Evolutionary conservation across 2,113 vertebrate genomes (phyloP), one percentile per base, ranked within the genome.

Genomic region (Nycticorax nycticorax): DNA sequence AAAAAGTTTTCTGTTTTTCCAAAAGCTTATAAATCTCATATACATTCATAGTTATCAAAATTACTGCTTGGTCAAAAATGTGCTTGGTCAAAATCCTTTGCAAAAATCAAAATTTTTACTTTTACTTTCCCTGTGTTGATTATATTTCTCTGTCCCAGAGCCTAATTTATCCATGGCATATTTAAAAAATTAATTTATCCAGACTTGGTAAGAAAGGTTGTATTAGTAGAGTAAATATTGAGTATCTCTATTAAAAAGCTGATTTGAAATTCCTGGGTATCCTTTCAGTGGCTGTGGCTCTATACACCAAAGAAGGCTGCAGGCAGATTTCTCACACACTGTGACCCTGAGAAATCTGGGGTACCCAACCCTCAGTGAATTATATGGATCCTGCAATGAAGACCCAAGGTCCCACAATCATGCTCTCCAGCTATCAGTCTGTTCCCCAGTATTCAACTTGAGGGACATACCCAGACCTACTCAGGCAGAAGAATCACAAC

Each of bases 121-220:
- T 64, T 55, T 62, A 28, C 9, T 72, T 81, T 74, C 16, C 69
- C 22, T 32, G 3, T 50, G 6, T 20, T 85, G 3, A 18, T 52
- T 32, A 39, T 20, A 57, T 60, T 63, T 82, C 2, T 56, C 33
- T 52, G 6, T 67, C 10, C 6, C 6, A 59, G 3, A n/a, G 14
- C 7, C 33, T 88, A 76, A 52, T 18, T 6, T 43, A 82, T 23
- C 30, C 4, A 27, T 63, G 9, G 4, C 4, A 57, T 27, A 28
- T 39, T n/a, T 10, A 27, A 52, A 45, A 78, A 74, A 47, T 24
- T 0, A 60, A 41, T 30, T 24, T 52, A 48, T 59, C 10, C 12
- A 67, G 22, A 82, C 11, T 33, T 45, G 0, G 1, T 20, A 48
- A 39, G 26, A 91, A 74, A 67, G 3, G 0, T 4, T 48, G 2